Evolutionary conservation across 2,797 vertebrate genomes (phyloP), one percentile per base, ranked within the genome.

Genomic region (Brotula barbata): DNA sequence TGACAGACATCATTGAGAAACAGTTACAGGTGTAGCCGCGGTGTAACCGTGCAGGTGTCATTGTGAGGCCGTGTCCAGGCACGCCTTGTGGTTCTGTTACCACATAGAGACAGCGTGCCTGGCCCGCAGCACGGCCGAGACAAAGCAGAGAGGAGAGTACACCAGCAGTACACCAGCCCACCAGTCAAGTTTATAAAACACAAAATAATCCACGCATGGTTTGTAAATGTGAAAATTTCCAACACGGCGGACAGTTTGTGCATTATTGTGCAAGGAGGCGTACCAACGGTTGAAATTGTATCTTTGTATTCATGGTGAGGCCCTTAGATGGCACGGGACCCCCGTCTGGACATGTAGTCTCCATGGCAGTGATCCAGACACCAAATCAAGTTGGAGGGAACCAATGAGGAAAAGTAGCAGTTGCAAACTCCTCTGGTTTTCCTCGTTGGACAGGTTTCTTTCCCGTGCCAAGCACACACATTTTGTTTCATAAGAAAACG

Each of bases 391-490:
- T 80, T 62, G 70, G 10, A 34, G 64, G 84, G 86, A 89, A 90
- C 65, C 60, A 50, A 58, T 83, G 70, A 77, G 37, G 50, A 70
- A 71, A 84, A 76, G 83, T 83, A 88, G 81, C 84, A 82, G 88
- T 89, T 86, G 84, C 63, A 85, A 76, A 84, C 77, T 73, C 42
- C 73, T 78, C 89, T 81, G 78, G 87, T 87, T 88, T 85, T 87
- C 85, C 91, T 86, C 7, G 89, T 91, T 68, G 45, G 73, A 88
- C 88, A 5, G 75, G 89, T 91, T 91, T 88, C 41, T 64, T 80
- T 81, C 64, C 68, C 62, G 57, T 61, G 64, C 46, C 46, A 73
- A 68, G 68, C 37, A 33, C 41, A 52, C 51, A 78, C 63, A 61
- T 59, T 22, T 72, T 57, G 57, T 75, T 75, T 75, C 49, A 49